These are phyloP conservation scores for Daphoenositta chrysoptera DNA, from an alignment of 2,113 vertebrate species.

Conservation along the genomic window DNA sequence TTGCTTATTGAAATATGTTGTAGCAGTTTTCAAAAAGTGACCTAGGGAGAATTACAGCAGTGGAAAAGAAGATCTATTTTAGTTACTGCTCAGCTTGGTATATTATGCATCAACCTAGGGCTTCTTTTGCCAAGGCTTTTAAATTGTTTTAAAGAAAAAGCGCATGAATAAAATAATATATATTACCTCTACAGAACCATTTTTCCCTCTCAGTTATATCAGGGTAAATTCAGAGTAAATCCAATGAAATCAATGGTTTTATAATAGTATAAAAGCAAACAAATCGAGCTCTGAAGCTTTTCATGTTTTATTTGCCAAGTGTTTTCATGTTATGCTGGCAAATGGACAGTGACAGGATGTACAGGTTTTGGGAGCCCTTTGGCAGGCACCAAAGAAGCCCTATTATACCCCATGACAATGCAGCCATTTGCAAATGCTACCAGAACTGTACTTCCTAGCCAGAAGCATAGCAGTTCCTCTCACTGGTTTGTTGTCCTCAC, in stretches of 20 bases:
- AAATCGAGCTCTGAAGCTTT: background rate
- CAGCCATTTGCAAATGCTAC: background rate
- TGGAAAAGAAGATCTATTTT: background rate
- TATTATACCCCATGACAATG: background rate
- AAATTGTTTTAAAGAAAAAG: conserved; percentile 3
- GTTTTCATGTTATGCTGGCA: conserved; percentile 27
- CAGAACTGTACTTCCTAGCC: background rate
- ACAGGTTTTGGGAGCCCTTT: conserved; percentile 20
- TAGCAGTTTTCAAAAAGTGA: background rate
- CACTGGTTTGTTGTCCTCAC: background rate
- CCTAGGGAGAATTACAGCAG: background rate
- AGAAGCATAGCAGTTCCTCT: background rate
- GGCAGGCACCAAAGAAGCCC: conserved; percentile 9
- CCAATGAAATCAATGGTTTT: background rate
- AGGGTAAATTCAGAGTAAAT: conserved; percentile 1
- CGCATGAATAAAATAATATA: background rate
- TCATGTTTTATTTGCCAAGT: conserved; percentile 35
- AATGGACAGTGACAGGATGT: conserved; percentile 18
- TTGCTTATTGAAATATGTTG: conserved; percentile 35
- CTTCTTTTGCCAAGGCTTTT: background rate
- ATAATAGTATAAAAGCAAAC: background rate
- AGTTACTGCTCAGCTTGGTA: background rate
- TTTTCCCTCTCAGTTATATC: background rate
- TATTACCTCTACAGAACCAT: background rate
- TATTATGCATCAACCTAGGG: background rate